phyloP scores from a whole-genome alignment of 2,797 vertebrate species.

The Squalus acanthias region DNA sequence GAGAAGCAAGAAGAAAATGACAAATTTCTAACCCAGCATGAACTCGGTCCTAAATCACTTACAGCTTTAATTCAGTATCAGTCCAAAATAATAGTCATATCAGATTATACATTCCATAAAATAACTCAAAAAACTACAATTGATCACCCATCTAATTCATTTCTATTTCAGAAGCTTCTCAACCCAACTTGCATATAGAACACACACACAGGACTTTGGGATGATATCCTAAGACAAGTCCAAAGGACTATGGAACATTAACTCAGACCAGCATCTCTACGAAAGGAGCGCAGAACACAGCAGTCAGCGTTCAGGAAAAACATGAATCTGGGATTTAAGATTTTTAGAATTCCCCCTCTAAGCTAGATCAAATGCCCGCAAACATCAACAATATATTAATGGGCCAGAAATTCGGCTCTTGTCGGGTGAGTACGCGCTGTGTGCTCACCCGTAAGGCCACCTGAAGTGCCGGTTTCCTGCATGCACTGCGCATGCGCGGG shows the following conservation, averaged over 20 bases:
- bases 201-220: not conserved
- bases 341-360: not conserved
- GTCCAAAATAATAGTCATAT: not conserved
- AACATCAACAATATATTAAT: not conserved
- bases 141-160: not conserved
- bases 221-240: not conserved
- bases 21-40: not conserved
- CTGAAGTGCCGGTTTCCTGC: no score
- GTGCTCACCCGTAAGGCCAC: no score
- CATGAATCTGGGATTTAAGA: not conserved
- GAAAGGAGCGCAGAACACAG: not conserved
- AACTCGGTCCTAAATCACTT: not conserved
- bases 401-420: no score
- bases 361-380: not conserved
- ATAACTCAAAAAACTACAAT: not conserved
- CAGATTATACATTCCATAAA: not conserved
- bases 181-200: not conserved
- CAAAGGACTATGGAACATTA: not conserved
- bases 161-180: not conserved
- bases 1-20: not conserved
- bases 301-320: not conserved
- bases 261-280: not conserved
- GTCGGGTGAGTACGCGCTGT: no score
- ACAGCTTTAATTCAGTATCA: not conserved
- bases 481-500: no score